Conservation (phyloP, 1,140 invertebrate genomes). For the Drosophila watanabei region DNA sequence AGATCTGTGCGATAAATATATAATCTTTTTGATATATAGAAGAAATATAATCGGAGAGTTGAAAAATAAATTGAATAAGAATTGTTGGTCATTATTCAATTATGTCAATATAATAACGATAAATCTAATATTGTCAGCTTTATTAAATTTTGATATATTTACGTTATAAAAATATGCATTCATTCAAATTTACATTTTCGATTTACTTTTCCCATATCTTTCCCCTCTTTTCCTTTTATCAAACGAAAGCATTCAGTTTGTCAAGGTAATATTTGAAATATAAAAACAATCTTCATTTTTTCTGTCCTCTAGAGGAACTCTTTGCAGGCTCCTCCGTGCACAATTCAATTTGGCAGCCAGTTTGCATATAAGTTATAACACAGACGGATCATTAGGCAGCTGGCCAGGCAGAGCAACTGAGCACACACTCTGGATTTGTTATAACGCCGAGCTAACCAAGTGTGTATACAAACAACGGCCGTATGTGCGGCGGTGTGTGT, state of each 20-base stretch:
- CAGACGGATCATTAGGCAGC: constrained; percentile 77
- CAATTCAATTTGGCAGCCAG: constrained; percentile 76
- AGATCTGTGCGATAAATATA: no score
- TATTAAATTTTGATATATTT: no score
- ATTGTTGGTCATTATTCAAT: no score
- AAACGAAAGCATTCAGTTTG: neutral
- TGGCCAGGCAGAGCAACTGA: constrained; percentile 57
- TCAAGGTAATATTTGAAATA: neutral
- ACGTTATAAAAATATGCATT: no score
- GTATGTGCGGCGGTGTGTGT: constrained; percentile 40
- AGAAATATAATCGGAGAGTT: no score
- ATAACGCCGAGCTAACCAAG: constrained; percentile 61
- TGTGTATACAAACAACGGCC: constrained; percentile 3
- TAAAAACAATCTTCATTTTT: neutral
- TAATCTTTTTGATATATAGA: no score
- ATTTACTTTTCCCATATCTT: neutral
- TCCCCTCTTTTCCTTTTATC: neutral
- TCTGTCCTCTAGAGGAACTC: constrained; percentile 3
- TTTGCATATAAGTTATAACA: constrained; percentile 73
- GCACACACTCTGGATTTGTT: constrained; percentile 75
- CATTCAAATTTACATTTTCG: no score
- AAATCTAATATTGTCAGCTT: no score
- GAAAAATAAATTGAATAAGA: no score
- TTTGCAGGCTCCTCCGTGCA: constrained; percentile 39
- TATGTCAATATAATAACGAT: no score